Evolutionary conservation across 1,140 invertebrate species (phyloP), one percentile per base, ranked within the genome.

Genomic region (Aphis gossypii): DNA sequence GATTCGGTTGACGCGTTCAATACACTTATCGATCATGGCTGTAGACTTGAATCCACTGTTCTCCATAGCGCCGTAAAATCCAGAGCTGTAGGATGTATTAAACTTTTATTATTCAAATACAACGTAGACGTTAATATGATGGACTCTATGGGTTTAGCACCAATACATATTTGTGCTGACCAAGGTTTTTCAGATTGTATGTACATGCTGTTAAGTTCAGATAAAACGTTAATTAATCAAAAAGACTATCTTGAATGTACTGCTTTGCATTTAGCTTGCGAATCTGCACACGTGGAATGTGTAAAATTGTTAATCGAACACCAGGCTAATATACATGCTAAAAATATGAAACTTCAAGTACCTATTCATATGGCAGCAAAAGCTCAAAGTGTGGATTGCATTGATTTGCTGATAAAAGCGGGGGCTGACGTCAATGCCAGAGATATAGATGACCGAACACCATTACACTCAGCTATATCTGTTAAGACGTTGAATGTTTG

Each of bases 251-350:
- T 94, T 1, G 93, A 83, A n/a, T 94, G 94, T 35, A 98, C 98
- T 0, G 97, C 98, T 0, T 95, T 98, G 9, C 98, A 98, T 94
- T 96, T 98, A 5, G 97, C 98, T 20, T 97, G 97, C 38, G 96
- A 97, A 86, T 95, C 97, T 51, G 98, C 97, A 8, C 96, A 97
- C 95, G 95, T 96, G 4, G 96, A 97, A 92, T 97, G 97, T 94
- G 95, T 98, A 18, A 95, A 96, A 35, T 96, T 97, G 60, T 95
- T 98, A 51, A 94, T 98, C 38, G 96, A 96, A 38, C 97, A 97
- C 94, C 96, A 97, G 0, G 97, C 97, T 0, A 96, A 97, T 94
- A 96, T 96, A 8, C 96, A 96, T 94, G 95, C 97, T 30, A 97
- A 96, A 94, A 98, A 98, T 95, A 96, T 97, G 94, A 96, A 97